phyloP scores from a whole-genome alignment of 2,113 vertebrate genomes.

The Tonatia bakeri region DNA sequence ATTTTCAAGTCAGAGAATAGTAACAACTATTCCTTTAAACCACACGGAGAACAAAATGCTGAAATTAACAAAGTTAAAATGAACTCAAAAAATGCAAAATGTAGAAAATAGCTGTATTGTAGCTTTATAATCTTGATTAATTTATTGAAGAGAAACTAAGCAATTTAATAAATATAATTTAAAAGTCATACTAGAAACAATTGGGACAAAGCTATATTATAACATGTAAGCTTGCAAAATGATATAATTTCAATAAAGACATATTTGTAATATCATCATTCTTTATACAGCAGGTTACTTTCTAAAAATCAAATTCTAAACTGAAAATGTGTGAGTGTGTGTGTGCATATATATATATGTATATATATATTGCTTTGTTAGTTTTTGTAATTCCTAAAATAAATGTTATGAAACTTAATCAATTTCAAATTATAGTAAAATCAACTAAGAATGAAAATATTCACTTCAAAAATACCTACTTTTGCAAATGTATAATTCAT shows the following conservation, averaged over 20 bases:
- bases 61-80: not conserved
- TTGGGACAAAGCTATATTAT: not conserved
- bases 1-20: not conserved
- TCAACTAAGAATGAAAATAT: not conserved
- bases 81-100: not conserved
- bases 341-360: too few relatives aligned
- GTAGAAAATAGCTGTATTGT: not conserved
- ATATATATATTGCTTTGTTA: not conserved
- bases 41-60: not conserved
- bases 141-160: not conserved
- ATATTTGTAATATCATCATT: not conserved
- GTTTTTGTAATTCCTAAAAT: not conserved
- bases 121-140: not conserved
- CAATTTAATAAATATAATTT: not conserved
- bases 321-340: not conserved
- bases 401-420: not conserved
- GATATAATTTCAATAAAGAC: not conserved
- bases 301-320: not conserved
- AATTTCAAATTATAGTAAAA: constrained; percentile 13
- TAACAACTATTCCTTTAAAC: not conserved
- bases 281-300: not conserved
- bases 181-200: not conserved
- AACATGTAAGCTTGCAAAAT: not conserved
- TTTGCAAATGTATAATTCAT: constrained; percentile 21
- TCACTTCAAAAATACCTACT: not conserved